These are phyloP conservation scores for Aphelenchoides avenae DNA, from an alignment of 1,140 invertebrate genomes.

Conservation along the genomic window DNA sequence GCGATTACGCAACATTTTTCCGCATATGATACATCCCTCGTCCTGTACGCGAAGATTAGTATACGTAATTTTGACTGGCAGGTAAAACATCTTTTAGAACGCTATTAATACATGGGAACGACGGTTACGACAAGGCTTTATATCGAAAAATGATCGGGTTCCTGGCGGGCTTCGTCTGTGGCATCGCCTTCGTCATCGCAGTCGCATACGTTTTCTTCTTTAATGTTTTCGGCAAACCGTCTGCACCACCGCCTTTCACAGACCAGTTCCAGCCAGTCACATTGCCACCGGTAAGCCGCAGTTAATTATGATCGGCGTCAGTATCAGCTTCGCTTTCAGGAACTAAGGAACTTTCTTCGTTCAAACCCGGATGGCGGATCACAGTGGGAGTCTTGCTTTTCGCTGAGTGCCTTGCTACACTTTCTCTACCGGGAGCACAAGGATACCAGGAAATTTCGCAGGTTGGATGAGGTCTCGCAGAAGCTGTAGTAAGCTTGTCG, in stretches of 20 bases:
- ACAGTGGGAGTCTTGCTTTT: slow-evolving; percentile 45
- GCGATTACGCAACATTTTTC: no score
- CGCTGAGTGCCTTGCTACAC: slow-evolving; percentile 45
- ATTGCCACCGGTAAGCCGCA: slow-evolving; percentile 38
- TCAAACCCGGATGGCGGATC: slow-evolving; percentile 47
- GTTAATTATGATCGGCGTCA: slow-evolving; percentile 1
- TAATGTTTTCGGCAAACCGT: slow-evolving; percentile 15
- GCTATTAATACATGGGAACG: no score
- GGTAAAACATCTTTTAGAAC: no score
- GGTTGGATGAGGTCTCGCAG: slow-evolving; percentile 21
- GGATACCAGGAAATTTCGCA: slow-evolving; percentile 48
- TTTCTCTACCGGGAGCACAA: slow-evolving; percentile 56
- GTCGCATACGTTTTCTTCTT: slow-evolving; percentile 23
- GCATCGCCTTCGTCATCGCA: slow-evolving; percentile 27
- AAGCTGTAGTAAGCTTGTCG: neutral
- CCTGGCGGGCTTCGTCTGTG: slow-evolving; percentile 27
- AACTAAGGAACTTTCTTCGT: slow-evolving; percentile 41
- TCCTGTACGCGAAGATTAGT: no score
- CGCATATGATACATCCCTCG: no score
- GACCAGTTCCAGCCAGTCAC: slow-evolving; percentile 42
- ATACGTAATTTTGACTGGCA: no score
- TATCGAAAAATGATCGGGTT: slow-evolving; percentile 32
- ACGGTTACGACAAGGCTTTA: no score
- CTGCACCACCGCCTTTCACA: slow-evolving; percentile 13
- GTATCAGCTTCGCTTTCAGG: slow-evolving; percentile 27